Evolutionary conservation across 2,797 vertebrate genomes (phyloP).

Genomic region (Antennarius maculatus): DNA sequence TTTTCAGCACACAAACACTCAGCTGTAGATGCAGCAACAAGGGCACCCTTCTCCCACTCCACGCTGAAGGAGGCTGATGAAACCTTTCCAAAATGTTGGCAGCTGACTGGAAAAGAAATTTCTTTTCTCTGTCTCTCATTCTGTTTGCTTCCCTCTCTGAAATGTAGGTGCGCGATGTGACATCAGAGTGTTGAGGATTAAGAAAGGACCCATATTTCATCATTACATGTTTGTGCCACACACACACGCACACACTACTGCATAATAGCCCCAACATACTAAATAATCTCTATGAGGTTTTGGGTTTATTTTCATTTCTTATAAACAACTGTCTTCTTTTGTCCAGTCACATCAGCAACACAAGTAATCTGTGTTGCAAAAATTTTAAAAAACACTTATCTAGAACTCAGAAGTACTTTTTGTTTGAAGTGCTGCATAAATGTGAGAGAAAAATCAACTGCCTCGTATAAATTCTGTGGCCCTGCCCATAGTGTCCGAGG

Average conservation of each 20-base stretch:
- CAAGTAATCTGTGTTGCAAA: background rate
- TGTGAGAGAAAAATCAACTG: background rate
- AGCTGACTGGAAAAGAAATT: slow-evolving; percentile 42
- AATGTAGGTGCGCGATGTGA: slow-evolving; percentile 36
- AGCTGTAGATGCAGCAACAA: slow-evolving; percentile 33
- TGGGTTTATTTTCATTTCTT: background rate
- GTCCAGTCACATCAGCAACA: slow-evolving; percentile 12
- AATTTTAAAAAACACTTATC: background rate
- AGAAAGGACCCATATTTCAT: slow-evolving; percentile 54
- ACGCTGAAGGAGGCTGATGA: slow-evolving; percentile 59
- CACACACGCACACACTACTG: background rate
- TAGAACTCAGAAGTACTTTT: background rate
- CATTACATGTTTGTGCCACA: slow-evolving; percentile 21
- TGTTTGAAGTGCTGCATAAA: too few species aligned
- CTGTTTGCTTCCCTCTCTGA: background rate
- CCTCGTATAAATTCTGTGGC: too few species aligned
- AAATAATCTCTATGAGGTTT: background rate
- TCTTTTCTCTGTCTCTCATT: background rate
- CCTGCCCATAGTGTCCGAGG: background rate
- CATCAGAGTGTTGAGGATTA: slow-evolving; percentile 38
- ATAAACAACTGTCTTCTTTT: background rate
- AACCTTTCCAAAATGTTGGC: slow-evolving; percentile 65
- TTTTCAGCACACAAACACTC: slow-evolving; percentile 11
- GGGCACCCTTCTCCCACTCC: slow-evolving; percentile 12
- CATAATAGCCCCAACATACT: background rate